Evolutionary conservation across 2,797 vertebrate genomes (phyloP), one percentile per base, ranked within the genome.

Genomic region (Brachyrhaphis roseni): DNA sequence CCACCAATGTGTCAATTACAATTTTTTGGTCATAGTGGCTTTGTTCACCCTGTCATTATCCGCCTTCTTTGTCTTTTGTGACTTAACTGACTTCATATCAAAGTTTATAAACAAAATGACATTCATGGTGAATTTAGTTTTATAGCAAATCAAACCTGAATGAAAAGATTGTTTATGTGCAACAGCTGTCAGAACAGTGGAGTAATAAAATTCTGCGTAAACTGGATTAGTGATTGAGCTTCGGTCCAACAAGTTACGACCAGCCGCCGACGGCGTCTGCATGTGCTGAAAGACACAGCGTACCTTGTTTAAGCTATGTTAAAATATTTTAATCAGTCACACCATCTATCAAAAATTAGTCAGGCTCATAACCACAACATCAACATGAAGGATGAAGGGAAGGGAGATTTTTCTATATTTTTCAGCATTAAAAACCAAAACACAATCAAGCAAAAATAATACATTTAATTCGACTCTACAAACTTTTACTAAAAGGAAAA

Each of bases 1-100:
- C 73, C 57, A 72, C 55, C 16, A 49, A 51, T 20, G 23, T 80
- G 55, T 72, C 46, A 74, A 66, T 31, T 66, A 23, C 53, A 46
- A 39, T 64, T 55, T 76, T 76, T 79, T 73, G 18, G 62, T 45
- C 18, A 8, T 15, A 7, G 51, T 31, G 51, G 20, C 36, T 59
- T 39, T 47, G 43, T 39, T 41, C 53, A 47, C 39, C 46, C 20
- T 62, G 43, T 64, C 26, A 11, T 64, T 39, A 31, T 51, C 15
- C 5, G 10, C 6, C 62, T 57, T 34, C 39, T 75, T 12, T 46
- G 1, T 74, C 41, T 53, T 43, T n/a, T 64, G 23, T 34, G 18
- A 64, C 6, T 28, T 57, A 72, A 20, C 53, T 0, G 31, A 49
- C 46, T 16, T 72, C 15, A 10, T 39, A 68, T 26, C 31, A 6